Evolutionary conservation across 2,797 vertebrate species (phyloP).

Genomic region (Acanthurus leucopareius): DNA sequence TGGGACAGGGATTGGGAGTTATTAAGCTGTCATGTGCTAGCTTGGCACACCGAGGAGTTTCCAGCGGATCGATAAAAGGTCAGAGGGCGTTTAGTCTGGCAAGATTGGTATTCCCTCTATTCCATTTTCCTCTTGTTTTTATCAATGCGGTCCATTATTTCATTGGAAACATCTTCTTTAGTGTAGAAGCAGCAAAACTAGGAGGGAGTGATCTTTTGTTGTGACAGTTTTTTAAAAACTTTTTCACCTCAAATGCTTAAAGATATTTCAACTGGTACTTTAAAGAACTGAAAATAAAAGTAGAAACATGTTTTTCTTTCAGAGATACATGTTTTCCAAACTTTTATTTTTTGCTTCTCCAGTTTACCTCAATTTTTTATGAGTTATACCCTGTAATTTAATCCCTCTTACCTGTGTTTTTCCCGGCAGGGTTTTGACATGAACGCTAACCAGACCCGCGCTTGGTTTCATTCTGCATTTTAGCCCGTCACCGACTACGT

Average conservation of each 20-base stretch:
- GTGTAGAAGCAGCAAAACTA: neutral
- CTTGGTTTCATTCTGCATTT: constrained; percentile 49
- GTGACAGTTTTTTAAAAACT: too few species aligned
- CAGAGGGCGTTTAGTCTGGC: constrained; percentile 36
- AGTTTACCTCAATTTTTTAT: neutral
- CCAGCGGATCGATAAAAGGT: constrained; percentile 50
- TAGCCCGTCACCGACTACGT: constrained; percentile 42
- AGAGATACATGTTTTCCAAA: neutral
- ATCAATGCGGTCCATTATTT: constrained; percentile 18
- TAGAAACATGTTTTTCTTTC: neutral
- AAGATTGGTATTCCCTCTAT: constrained; percentile 42
- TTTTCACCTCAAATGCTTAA: too few species aligned
- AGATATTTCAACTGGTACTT: too few species aligned
- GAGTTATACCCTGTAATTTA: neutral
- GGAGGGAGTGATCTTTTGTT: neutral
- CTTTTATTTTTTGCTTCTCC: neutral
- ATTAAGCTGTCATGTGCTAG: constrained; percentile 68
- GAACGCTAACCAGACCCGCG: neutral
- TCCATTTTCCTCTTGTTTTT: constrained; percentile 42
- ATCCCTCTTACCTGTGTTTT: constrained; percentile 9
- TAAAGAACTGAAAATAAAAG: neutral
- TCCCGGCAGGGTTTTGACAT: neutral
- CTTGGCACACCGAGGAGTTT: constrained; percentile 18
- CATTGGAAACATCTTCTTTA: neutral
- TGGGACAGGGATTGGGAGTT: constrained; percentile 58